Evolutionary conservation across 2,888 invertebrate genomes (phyloP), one percentile per base, ranked within the genome.

Genomic region (Pyrrhia umbra): DNA sequence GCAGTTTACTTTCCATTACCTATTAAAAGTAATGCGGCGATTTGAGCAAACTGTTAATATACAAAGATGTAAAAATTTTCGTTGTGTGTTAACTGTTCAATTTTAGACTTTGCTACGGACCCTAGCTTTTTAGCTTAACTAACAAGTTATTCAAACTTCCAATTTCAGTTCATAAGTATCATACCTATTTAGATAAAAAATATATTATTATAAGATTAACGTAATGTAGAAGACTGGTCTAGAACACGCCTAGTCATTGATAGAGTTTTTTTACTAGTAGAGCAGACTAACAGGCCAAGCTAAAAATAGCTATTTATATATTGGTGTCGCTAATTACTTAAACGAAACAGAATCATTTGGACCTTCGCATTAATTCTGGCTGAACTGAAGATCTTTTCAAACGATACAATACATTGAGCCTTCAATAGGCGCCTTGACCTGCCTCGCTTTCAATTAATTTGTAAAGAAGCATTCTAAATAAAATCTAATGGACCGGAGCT

Each of bases 391-490:
- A 43, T 18, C 34, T 58, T 51, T 16, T 45, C 23, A 51, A 27
- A 37, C n/a, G 21, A 60, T 60, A 52, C 46, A 47, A 47, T 30
- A 52, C 15, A 27, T 10, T 2, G 27, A 6, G n/a, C 10, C 15
- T 39, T 52, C 39, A 46, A 40, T 39, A 39, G 45, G 39, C 46
- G 15, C 34, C 15, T 34, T 37, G 43, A 6, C 45, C 30, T 15
- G 18, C 5, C 34, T 8, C 20, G 37, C 18, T 18, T 25, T 2
- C 6, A 43, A 49, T 49, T 50, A 47, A 54, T 65, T 72, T 43
- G 39, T 34, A 45, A 49, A 40, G 16, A 52, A 27, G n/a, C 57
- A 43, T 34, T 47, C 34, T 52, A 27, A 66, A 73, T 52, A 50
- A 8, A 43, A 47, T 9, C 13, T 23, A 66, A 72, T 43, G 23